Base-by-base conservation (phyloP, 1,140 invertebrate genomes). In the Matsumurasca onukii region DNA sequence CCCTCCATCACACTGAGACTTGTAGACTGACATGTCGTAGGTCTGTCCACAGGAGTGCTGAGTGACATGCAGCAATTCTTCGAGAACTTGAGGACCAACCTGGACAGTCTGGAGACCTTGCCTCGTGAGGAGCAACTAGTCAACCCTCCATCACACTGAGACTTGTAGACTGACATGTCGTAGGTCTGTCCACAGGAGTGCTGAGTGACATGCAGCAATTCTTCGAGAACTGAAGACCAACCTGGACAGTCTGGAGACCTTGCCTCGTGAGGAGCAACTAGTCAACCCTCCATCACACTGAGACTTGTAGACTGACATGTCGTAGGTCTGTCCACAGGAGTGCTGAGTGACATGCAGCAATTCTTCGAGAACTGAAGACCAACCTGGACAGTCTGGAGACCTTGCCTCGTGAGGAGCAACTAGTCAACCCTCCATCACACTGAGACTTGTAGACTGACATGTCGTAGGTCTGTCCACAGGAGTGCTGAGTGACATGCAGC, bases 31-130 rank as follows among this genome's bases (percentile, higher is more conserved):
- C 9, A 51, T 51, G n/a, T 51, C n/a, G 27, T 39, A 62, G 51
- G 55, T 34, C 25, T 61, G 24, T 59, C 31, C 12, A 39, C 74
- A 75, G 74, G 74, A 5, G 74, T 71, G 3, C 64, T 75, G 34
- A 75, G 74, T 65, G 71, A 75, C 66, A 75, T 75, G 74, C 71
- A 75, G 62, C 67, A 72, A n/a, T 75, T 75, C 68, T 75, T 75
- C 49, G 74, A 75, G 51, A 73, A 66, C 65, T 68, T 75, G 1
- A 62, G 68, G 17, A 71, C 59, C 25, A 75, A 75, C 55, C 52
- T 75, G 64, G 74, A 75, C 45, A 69, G 68, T 57, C 69, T 75
- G 31, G 74, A 75, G 34, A 65, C 57, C 3, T 67, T 74, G 17
- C 72, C 68, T 22, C 45, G 64, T 25, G 72, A 73, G 15, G 69